Percentiles rank a stretch among this genome's conserved stretches.
These are phyloP conservation scores for Phaonia tiefii DNA, from an alignment of 2,888 invertebrate genomes.

Conservation along the genomic window DNA sequence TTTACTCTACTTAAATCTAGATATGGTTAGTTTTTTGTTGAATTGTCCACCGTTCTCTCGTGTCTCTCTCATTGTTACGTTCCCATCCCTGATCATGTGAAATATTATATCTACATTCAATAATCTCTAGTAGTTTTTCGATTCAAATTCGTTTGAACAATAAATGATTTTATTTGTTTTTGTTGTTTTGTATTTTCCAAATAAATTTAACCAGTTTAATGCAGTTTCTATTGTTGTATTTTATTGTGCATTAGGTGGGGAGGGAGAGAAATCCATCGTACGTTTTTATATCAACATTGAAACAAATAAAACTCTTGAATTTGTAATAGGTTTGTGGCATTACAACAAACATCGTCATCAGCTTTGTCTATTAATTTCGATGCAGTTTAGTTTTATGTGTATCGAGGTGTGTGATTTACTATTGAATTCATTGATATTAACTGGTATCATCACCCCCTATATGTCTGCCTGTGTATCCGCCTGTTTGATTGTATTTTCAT, in stretches of 20 bases:
- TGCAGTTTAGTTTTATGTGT: neutral
- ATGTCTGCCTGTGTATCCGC: neutral
- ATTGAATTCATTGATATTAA: neutral
- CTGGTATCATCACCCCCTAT: neutral
- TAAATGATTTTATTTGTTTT: neutral
- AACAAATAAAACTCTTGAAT: slow-evolving; percentile 19
- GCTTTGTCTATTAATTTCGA: neutral
- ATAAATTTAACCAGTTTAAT: slow-evolving; percentile 18
- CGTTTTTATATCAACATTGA: slow-evolving; percentile 5
- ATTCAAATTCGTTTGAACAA: neutral
- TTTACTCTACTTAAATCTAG: slow-evolving; percentile 32
- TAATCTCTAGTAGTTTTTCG: neutral
- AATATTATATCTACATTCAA: neutral
- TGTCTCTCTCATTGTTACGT: too few relatives aligned
- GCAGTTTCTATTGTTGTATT: neutral
- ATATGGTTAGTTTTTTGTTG: slow-evolving; percentile 5
- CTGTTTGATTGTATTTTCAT: too few relatives aligned
- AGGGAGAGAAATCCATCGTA: neutral
- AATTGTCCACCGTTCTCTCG: neutral
- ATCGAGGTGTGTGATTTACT: slow-evolving; percentile 12
- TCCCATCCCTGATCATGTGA: neutral
- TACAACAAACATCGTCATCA: neutral
- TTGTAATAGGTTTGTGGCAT: slow-evolving; percentile 8
- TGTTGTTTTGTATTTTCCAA: neutral
- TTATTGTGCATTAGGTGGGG: neutral